Evolutionary conservation across 2,797 vertebrate genomes (phyloP), one percentile per base, ranked within the genome.

Genomic region (Ambastaia sidthimunki): DNA sequence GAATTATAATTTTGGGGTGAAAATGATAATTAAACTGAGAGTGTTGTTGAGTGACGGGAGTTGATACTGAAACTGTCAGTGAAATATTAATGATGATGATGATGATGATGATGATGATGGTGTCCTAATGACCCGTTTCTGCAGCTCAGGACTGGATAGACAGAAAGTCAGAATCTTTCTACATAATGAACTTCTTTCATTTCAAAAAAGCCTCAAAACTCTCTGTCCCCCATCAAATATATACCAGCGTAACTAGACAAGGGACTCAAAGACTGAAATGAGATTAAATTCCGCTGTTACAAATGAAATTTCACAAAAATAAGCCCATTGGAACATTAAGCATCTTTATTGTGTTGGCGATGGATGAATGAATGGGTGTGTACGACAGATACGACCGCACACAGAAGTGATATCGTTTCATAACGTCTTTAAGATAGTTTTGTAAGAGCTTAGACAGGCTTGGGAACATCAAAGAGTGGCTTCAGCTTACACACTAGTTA

Each of bases 351-450:
- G 44, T 5, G 41, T 25, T n/a, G n/a, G 25, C 76, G 18, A 31
- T 62, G 66, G 85, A 89, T 87, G 86, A 85, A 85, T 81, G 84
- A 81, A 80, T 7, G 74, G 62, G 70, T 60, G 18, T 9, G 34
- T 25, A 25, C 3, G 21, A 11, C 37, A 59, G 50, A 74, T 60
- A 23, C 19, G 31, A 28, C 54, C 48, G 37, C 25, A 62, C 37
- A 76, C 57, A 44, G 13, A 10, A 2, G 41, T 10, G 41, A 44
- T 69, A 74, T 83, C 89, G 89, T 89, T 89, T 91, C 82, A 89
- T 89, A 90, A 88, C 83, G 88, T 83, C 81, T 87, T 85, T 79
- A 80, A 28, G 67, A 76, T 90, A 89, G 89, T 89, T 88, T 83
- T 88, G 91, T 85, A 89, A 88, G 83, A 80, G 82, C 80, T 88